Evolutionary conservation across 2,888 invertebrate species (phyloP), one percentile per base, ranked within the genome.

Genomic region (Dryocosmus kuriphilus): DNA sequence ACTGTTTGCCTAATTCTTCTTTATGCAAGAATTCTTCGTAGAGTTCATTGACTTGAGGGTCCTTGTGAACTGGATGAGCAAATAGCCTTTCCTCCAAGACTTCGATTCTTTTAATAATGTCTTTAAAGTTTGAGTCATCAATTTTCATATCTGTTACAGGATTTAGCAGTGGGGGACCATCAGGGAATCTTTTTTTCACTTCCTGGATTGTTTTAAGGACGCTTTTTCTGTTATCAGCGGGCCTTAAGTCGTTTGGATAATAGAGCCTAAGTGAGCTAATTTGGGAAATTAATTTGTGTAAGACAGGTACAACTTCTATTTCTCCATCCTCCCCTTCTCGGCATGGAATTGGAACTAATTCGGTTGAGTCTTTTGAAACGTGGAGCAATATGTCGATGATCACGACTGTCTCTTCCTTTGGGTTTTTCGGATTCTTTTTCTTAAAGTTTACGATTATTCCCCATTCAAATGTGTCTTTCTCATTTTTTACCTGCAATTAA

Each of bases 111-210:
- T 95, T 94, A 0, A 98, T 95, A 77, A 98, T 94, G 61, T 96
- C 95, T 83, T 95, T 94, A 87, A 99, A 97, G 14, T 95, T 94
- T 0, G 94, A 91, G 61, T 98, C 97, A 78, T 95, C 95, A 77
- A 99, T 99, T 88, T 97, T 96, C 99, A 99, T 99, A 88, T 99
- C 99, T 77, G 95, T 96, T 24, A 99, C 94, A 0, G 99, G 99
- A 92, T 99, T 97, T 3, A 99, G 92, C 9, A 97, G 92, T 0
- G 99, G 99, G 0, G 98, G 94, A 0, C 97, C 97, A 62, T 96
- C 95, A 0, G 97, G 95, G 90, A 98, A 98, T 51, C 98, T 94
- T 89, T 96, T 97, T 87, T 97, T 95, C 0, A 98, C 98, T 92
- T 98, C 97, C 79, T 94, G 94, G 75, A 98, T 95, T 0, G 96